Percentiles rank a stretch among this genome's conserved stretches.
phyloP scores from a whole-genome alignment of 2,113 vertebrate species.

The Salminus brasiliensis region DNA sequence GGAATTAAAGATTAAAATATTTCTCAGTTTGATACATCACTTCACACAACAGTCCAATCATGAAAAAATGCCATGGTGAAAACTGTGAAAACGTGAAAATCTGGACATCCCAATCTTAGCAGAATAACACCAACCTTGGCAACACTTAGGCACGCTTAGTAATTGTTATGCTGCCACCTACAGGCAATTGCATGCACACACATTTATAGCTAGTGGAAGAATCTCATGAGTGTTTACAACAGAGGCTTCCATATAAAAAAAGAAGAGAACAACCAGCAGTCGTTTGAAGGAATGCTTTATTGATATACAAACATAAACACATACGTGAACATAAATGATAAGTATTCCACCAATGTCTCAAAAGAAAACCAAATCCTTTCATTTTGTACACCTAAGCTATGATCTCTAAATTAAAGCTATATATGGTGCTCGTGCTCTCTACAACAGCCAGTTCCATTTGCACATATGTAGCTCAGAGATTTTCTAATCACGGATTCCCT shows the following conservation, averaged over 20 bases:
- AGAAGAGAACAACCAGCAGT: not conserved
- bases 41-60: too few relatives aligned
- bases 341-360: slow-evolving; percentile 51
- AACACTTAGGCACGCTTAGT: not conserved
- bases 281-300: slow-evolving; percentile 81
- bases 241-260: not conserved
- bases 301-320: slow-evolving; percentile 72
- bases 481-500: slow-evolving; percentile 8
- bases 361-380: slow-evolving; percentile 62
- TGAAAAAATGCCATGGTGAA: too few relatives aligned
- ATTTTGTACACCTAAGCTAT: slow-evolving; percentile 51
- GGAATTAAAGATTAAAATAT: too few relatives aligned
- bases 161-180: slow-evolving; percentile 7
- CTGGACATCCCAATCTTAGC: too few relatives aligned
- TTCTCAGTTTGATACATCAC: too few relatives aligned
- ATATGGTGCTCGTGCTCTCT: slow-evolving; percentile 35
- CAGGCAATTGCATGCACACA: not conserved
- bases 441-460: slow-evolving; percentile 18
- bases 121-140: too few relatives aligned
- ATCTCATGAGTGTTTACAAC: not conserved
- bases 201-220: not conserved
- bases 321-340: slow-evolving; percentile 63
- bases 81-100: too few relatives aligned
- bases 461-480: not conserved
- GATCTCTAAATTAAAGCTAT: slow-evolving; percentile 54